Base-by-base conservation (phyloP, 1,140 invertebrate genomes). In the Chrysopa pallens region DNA sequence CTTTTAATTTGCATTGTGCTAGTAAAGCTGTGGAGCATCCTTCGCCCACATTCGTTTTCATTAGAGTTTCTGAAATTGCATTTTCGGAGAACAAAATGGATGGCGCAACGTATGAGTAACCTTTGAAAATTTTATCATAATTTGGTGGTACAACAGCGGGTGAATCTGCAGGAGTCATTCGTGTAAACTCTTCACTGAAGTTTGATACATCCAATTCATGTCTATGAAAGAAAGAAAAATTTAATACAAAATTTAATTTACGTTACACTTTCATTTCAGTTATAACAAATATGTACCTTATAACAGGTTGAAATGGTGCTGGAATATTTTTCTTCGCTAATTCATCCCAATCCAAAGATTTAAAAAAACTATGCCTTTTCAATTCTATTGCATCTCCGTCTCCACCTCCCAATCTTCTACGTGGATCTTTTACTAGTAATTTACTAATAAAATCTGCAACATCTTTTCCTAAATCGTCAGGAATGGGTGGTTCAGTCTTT, bases 131-230 rank as follows among this genome's bases (percentile, higher is more conserved):
- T 58, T 85, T 86, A 49, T 90, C 84, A 49, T 78, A 79, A 58
- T 89, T 83, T 2, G 77, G 70, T 13, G 90, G 90, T 14, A 83
- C 74, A 36, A 87, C 74, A 4, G 84, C 86, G 1, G 90, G 89
- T n/a, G 86, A 91, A 60, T 95, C 90, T 1, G 84, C 76, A 4
- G 87, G 80, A 38, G 73, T 69, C 78, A 92, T 88, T 48, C 77
- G 76, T 0, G 92, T 97, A 58, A 98, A 97, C 67, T 97, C 92
- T 46, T 88, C 85, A 23, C 90, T 84, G 64, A 97, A 97, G 66
- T 96, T 95, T 54, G 86, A 89, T 5, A 90, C 87, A 66, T 97
- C 93, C 39, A 91, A 67, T 57, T 90, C 85, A 60, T 80, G 73
- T 13, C 67, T 63, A 42, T 40, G 12, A 57, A 55, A 37, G 47